phyloP scores from a whole-genome alignment of 2,113 vertebrate species.

The Antigone vipio region DNA sequence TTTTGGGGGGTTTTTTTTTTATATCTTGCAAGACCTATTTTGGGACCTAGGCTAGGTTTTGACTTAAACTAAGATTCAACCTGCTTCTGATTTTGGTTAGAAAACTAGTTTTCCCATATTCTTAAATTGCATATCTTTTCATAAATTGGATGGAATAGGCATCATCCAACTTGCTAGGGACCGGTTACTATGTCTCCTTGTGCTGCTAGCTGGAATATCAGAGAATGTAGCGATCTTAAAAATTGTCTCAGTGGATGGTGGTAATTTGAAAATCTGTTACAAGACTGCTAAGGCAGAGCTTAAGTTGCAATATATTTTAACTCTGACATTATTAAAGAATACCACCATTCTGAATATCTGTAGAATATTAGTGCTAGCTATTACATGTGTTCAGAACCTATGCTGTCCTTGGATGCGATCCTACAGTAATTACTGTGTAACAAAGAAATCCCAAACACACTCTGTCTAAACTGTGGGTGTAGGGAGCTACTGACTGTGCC shows the following conservation, averaged over 20 bases:
- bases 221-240: neutral
- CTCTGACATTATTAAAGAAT: neutral
- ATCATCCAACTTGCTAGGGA: neutral
- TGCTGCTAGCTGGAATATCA: neutral
- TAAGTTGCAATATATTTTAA: neutral
- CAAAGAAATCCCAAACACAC: accelerated
- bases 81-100: neutral
- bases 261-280: neutral
- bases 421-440: neutral
- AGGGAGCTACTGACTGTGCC: neutral
- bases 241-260: neutral
- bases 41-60: neutral
- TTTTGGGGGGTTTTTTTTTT: no score
- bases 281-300: neutral
- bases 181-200: neutral
- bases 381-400: neutral
- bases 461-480: neutral
- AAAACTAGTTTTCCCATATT: neutral
- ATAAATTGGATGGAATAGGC: neutral
- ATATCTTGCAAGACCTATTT: neutral
- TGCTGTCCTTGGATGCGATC: neutral
- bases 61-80: neutral
- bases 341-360: neutral
- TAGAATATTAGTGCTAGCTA: neutral
- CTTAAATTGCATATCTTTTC: neutral